Conservation (phyloP, 1,140 invertebrate genomes). For the Hydropsyche tenuis region DNA sequence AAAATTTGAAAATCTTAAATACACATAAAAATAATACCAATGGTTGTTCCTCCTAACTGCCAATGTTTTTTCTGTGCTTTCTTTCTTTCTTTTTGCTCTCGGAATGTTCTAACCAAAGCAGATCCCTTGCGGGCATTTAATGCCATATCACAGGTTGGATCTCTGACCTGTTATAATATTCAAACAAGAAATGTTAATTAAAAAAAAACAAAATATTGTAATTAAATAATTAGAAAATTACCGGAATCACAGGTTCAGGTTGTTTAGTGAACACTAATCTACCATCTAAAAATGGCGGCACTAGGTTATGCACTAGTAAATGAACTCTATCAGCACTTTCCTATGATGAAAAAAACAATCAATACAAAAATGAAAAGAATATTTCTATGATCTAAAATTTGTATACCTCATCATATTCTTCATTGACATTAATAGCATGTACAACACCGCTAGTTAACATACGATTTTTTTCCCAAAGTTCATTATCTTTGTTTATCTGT, state of each 20-base stretch:
- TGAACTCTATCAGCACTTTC: constrained; percentile 92
- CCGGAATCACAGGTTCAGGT: constrained; percentile 93
- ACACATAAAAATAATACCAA: constrained; percentile 65
- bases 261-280: constrained; percentile 99
- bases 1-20: not conserved
- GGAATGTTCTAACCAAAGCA: constrained; percentile 83
- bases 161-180: constrained; percentile 68
- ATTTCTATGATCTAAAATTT: too few species aligned
- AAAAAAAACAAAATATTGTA: not conserved
- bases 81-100: constrained; percentile 95
- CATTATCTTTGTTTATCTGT: constrained; percentile 97
- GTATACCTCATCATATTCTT: constrained; percentile 89
- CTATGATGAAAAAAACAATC: constrained; percentile 50
- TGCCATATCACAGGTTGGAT: constrained; percentile 98
- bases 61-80: constrained; percentile 99
- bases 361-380: constrained; percentile 11
- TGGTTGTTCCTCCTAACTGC: constrained; percentile 95
- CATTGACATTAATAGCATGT: constrained; percentile 85
- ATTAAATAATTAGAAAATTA: constrained; percentile 53
- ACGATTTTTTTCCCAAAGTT: constrained; percentile 97
- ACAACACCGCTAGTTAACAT: constrained; percentile 97
- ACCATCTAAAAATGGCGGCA: constrained; percentile 98
- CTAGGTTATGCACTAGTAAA: constrained; percentile 96
- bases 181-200: not conserved
- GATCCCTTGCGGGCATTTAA: constrained; percentile 96